Base-by-base conservation (phyloP, 2,888 invertebrate species). In the Drosophila demipolita region DNA sequence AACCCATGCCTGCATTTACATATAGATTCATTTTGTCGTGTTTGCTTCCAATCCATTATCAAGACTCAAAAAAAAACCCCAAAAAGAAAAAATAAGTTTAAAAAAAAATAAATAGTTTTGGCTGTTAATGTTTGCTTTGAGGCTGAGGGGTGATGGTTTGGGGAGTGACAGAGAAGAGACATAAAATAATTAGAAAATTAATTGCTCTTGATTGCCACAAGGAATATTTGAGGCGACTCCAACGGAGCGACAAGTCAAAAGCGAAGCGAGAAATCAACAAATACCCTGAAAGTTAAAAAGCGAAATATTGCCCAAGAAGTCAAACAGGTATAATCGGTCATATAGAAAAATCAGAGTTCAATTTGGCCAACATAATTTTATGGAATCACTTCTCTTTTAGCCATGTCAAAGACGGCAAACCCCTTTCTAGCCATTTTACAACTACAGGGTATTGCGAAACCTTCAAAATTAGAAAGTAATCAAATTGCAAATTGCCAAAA, bases 171-270 rank as follows among this genome's bases (percentile, higher is more conserved):
- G 49, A 17, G 29, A 58, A 48, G 15, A 48, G 63, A 77, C 61
- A 62, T 61, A 49, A 65, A 66, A 66, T 77, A 79, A 79, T 79
- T 79, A 69, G 60, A 53, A 66, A 70, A 70, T 61, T 57, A 76
- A 76, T 67, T 78, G 67, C 63, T 60, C 66, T 48, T 57, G 75
- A 75, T 77, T 52, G 58, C 54, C 66, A 77, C 17, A 59, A 62
- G 48, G 78, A 72, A 66, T 75, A 77, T 63, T 35, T 42, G 33
- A 77, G 63, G 29, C 32, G 49, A 45, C 1, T 45, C 20, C 45
- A n/a, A 48, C 8, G 17, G 32, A 4, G n/a, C 40, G 23, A 9
- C 32, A n/a, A 45, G 17, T 20, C 15, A 1, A 15, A 8, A 1
- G 12, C n/a, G 38, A 35, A 63, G 12, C 32, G 12, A 26, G 12